Conservation (phyloP, 2,797 vertebrate species). For the Rhinogobio ventralis region DNA sequence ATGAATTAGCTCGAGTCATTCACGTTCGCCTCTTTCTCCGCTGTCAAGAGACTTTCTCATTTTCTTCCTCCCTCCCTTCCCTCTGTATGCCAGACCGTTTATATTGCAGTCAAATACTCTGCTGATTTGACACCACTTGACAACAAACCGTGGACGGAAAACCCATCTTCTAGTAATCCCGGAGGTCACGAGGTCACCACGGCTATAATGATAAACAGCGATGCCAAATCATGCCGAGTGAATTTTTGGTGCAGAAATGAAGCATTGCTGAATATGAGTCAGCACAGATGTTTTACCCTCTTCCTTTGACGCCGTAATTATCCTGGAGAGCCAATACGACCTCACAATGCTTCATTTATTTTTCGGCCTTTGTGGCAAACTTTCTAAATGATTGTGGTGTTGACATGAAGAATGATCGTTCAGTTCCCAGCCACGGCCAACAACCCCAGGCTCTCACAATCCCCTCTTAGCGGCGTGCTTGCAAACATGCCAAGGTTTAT, state of each 20-base stretch:
- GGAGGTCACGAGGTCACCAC: conserved; percentile 21
- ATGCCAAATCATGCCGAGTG: conserved; percentile 12
- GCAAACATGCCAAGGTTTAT: conserved; percentile 65
- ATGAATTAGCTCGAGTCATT: conserved; percentile 61
- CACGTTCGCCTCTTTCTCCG: conserved; percentile 52
- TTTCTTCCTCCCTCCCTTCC: neutral
- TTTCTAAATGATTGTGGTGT: conserved; percentile 55
- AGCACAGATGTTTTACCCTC: conserved; percentile 43
- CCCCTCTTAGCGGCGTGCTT: conserved; percentile 52
- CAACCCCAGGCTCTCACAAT: conserved; percentile 58
- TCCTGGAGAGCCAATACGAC: conserved; percentile 44
- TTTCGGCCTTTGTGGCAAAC: conserved; percentile 53
- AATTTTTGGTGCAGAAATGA: conserved; percentile 10
- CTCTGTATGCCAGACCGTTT: neutral
- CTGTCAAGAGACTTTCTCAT: conserved; percentile 10
- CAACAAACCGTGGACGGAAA: conserved; percentile 27
- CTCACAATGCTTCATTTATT: conserved; percentile 51
- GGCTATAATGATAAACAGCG: conserved; percentile 31
- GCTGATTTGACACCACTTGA: conserved; percentile 38
- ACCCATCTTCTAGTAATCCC: conserved; percentile 33
- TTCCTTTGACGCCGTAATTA: conserved; percentile 55
- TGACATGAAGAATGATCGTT: conserved; percentile 55
- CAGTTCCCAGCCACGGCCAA: conserved; percentile 54
- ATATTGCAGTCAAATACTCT: conserved; percentile 26
- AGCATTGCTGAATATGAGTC: conserved; percentile 30